Percentiles rank a stretch among this genome's conserved stretches.
These are phyloP conservation scores for Thunnus maccoyii DNA, from an alignment of 2,113 vertebrate genomes.

Conservation along the genomic window DNA sequence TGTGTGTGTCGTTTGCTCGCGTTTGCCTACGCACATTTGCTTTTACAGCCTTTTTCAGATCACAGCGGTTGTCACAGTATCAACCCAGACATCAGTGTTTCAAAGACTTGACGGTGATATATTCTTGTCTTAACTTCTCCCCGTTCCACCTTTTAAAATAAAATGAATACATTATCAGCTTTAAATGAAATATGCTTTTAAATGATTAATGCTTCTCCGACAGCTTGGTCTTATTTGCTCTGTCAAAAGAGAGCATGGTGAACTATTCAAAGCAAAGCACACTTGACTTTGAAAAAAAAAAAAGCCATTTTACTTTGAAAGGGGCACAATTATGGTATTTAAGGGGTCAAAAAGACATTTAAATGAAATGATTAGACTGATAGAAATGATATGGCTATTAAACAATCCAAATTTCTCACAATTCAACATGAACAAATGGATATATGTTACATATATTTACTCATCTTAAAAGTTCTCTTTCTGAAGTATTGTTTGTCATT, in stretches of 20 bases:
- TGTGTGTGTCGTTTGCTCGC: not conserved
- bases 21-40: constrained; percentile 52
- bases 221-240: not conserved
- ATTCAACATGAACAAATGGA: not conserved
- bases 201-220: not conserved
- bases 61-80: constrained; percentile 20
- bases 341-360: constrained; percentile 31
- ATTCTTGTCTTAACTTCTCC: not conserved
- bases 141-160: not conserved
- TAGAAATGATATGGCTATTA: not conserved
- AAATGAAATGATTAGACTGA: not conserved
- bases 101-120: not conserved
- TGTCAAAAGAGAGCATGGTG: not conserved
- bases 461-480: not conserved
- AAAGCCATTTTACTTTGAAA: not conserved
- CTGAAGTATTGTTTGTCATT: not conserved
- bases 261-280: not conserved
- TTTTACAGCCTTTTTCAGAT: constrained; percentile 27
- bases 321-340: not conserved
- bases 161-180: not conserved
- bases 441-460: not conserved
- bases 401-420: not conserved
- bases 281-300: not conserved
- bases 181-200: constrained; percentile 22
- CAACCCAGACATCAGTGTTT: constrained; percentile 3